Percentiles rank a stretch among this genome's conserved stretches.
Conservation (phyloP, 2,888 invertebrate genomes). For the Dasypogon diadema region DNA sequence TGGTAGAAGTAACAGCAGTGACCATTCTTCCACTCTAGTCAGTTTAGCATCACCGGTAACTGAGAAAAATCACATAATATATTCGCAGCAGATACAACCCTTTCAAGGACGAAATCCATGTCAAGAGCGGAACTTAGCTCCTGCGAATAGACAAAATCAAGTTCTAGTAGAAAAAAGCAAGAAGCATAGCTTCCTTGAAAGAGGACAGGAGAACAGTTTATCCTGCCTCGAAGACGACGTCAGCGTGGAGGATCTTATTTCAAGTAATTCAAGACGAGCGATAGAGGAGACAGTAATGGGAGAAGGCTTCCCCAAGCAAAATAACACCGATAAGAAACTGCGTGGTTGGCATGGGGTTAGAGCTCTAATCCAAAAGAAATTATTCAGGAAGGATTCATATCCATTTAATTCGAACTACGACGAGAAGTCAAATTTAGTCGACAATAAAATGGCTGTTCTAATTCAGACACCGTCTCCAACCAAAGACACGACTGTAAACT, state of each 20-base stretch:
- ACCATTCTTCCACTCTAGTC: slow-evolving; percentile 56
- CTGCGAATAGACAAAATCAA: slow-evolving; percentile 60
- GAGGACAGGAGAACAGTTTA: slow-evolving; percentile 65
- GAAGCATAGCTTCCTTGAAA: slow-evolving; percentile 66
- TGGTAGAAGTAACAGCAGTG: slow-evolving; percentile 59
- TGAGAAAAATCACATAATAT: slow-evolving; percentile 67
- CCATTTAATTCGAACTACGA: slow-evolving; percentile 57
- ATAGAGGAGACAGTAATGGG: slow-evolving; percentile 63
- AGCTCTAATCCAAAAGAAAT: slow-evolving; percentile 67
- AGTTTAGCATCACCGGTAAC: slow-evolving; percentile 54
- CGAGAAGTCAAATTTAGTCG: slow-evolving; percentile 67
- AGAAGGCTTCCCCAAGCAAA: slow-evolving; percentile 68
- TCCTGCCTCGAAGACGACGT: slow-evolving; percentile 67
- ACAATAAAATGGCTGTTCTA: slow-evolving; percentile 58
- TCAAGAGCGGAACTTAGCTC: slow-evolving; percentile 78
- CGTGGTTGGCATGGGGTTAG: slow-evolving; percentile 68
- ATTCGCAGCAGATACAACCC: slow-evolving; percentile 76
- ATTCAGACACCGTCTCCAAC: slow-evolving; percentile 57
- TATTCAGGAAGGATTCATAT: slow-evolving; percentile 65
- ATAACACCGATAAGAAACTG: slow-evolving; percentile 66
- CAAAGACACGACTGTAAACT: slow-evolving; percentile 59
- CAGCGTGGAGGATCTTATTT: slow-evolving; percentile 66
- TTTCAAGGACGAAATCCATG: slow-evolving; percentile 90
- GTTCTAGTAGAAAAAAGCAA: slow-evolving; percentile 66
- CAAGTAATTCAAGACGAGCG: slow-evolving; percentile 60